phyloP scores from a whole-genome alignment of 2,113 vertebrate genomes.

The Callaeas wilsoni region DNA sequence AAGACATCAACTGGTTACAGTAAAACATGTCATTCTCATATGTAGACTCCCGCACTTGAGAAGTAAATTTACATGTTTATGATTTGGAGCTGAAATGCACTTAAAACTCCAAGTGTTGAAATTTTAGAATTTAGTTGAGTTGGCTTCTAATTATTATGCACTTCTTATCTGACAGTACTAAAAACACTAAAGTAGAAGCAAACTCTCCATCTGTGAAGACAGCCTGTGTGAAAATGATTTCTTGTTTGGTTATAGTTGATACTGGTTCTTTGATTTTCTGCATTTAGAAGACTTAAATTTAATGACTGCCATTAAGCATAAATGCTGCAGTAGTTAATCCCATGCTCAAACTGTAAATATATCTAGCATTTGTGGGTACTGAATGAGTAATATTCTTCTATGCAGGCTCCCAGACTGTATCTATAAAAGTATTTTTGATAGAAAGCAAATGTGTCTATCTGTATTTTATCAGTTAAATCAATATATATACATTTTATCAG shows the following conservation, averaged over 20 bases:
- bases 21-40: not conserved
- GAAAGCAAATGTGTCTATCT: not conserved
- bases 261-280: not conserved
- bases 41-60: not conserved
- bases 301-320: not conserved
- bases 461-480: not conserved
- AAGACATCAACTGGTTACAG: not conserved
- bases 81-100: not conserved
- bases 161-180: not conserved
- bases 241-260: not conserved
- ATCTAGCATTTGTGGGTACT: not conserved
- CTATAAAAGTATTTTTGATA: not conserved
- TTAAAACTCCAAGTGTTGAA: not conserved
- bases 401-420: not conserved
- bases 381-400: not conserved
- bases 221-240: not conserved
- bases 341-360: not conserved
- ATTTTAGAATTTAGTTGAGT: not conserved
- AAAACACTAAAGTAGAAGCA: not conserved
- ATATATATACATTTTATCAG: not conserved
- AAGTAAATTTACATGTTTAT: not conserved
- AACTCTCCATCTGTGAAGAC: not conserved
- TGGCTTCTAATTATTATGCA: not conserved
- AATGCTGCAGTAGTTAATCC: not conserved
- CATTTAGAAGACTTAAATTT: not conserved